Evolutionary conservation across 2,113 vertebrate genomes (phyloP), one percentile per base, ranked within the genome.

Genomic region (Eurystomus gularis): DNA sequence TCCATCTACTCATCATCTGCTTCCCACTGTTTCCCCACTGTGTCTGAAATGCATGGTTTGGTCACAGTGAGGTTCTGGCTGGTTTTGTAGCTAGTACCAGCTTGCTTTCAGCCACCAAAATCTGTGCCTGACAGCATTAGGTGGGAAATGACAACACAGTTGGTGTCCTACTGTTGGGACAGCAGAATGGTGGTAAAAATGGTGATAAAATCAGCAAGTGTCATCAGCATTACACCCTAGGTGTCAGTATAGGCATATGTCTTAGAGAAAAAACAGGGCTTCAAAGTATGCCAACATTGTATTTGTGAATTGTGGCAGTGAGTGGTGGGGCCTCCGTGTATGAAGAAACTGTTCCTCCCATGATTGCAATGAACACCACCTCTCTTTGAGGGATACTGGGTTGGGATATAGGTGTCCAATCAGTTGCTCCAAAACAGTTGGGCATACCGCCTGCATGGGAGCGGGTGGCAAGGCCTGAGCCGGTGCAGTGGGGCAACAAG

Each of bases 191-290:
- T 82, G n/a, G n/a, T 49, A 79, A 55, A 78, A 81, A 24, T 10
- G 25, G 8, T 54, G 26, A 17, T 60, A 42, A 93, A 88, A 86
- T 82, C 2, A 0, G 54, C 31, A 42, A 52, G 23, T 21, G 37
- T 21, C 88, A 64, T 91, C 64, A 51, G 31, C 39, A 16, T 48
- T 84, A 68, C 44, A 86, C 95, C 93, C 86, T 96, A 96, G 94
- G 91, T 96, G 95, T 96, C 95, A 96, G 64, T 95, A 55, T 58
- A 91, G 69, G 80, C 75, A 86, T 68, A 14, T 1, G 11, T 75
- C 72, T 84, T 54, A 33, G 55, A 88, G 51, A 51, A 78, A 46
- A 61, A 66, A 1, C n/a, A 3, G 44, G 26, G 68, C 23, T 83
- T 64, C 58, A 15, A n/a, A 40, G 17, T 5, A 12, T 46, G 46